Evolutionary conservation across 2,113 vertebrate genomes (phyloP), one percentile per base, ranked within the genome.

Genomic region (Tachycineta bicolor): DNA sequence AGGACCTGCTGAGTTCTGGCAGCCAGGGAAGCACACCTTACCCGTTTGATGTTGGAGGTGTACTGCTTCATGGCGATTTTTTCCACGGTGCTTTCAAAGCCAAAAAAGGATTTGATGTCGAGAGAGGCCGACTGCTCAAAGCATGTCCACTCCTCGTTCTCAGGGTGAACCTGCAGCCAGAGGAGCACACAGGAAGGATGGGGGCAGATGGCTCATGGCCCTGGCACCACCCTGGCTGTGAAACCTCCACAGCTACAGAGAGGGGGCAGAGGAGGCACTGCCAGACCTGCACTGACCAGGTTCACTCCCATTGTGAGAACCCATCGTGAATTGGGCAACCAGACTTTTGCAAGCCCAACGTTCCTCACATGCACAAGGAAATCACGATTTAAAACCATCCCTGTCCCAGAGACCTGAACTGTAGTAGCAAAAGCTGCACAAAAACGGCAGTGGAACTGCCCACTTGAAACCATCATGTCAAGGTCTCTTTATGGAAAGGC

Each of bases 61-160:
- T 99, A 99, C 69, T 99, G 98, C 93, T 98, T 99, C 98, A 99
- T 99, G 64, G 98, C 98, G 2, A 99, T 98, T 80, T 98, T 99
- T 70, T 99, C 98, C 95, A 99, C 97, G 0, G 98, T 97, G 89
- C 96, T 98, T 67, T 99, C 98, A 46, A 99, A 99, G 83, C 98
- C 98, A 14, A 99, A 99, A 80, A 99, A 99, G 6, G 98, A 99
- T 46, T 97, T 98, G 92, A 99, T 98, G 92, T 99, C 98, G 0
- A 99, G 97, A 9, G 98, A 98, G 5, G 98, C 98, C 0, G 98
- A 98, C 49, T 99, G 98, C 80, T 99, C 98, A 26, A 99, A 99
- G 95, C 98, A 99, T 1, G 98, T 99, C 98, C 98, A 99, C 14
- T 98, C 98, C 67, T 99, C 98, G 1, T 99, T 99, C 87, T 99